These are phyloP conservation scores for Lucilia cuprina DNA, from an alignment of 1,140 invertebrate genomes.

Conservation along the genomic window DNA sequence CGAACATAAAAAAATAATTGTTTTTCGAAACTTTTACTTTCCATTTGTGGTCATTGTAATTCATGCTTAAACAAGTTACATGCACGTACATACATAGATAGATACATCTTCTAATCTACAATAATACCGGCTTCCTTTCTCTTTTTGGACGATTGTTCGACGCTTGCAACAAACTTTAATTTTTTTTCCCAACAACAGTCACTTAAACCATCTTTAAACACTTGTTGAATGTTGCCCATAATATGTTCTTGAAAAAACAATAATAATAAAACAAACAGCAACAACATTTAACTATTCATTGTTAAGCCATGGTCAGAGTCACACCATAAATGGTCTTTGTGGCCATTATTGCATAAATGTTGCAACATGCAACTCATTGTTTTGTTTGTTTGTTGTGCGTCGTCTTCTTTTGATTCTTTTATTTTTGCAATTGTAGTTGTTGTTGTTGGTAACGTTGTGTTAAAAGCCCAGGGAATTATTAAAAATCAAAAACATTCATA, in stretches of 20 bases:
- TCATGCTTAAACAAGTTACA: not conserved
- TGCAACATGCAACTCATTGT: not conserved
- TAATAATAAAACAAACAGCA: not conserved
- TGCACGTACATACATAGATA: not conserved
- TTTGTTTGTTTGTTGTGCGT: not conserved
- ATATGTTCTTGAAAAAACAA: not conserved
- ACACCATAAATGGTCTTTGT: not conserved
- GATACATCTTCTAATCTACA: not conserved
- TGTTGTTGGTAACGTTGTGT: conserved; percentile 1
- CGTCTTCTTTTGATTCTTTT: not conserved
- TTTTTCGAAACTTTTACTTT: conserved; percentile 24
- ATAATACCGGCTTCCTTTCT: not conserved
- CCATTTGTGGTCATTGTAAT: conserved; percentile 23
- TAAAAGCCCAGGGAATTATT: conserved; percentile 1
- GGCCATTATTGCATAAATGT: not conserved
- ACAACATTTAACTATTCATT: not conserved
- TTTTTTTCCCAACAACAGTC: not conserved
- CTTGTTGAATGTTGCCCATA: not conserved
- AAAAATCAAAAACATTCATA: not conserved
- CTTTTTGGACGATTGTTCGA: too few relatives aligned
- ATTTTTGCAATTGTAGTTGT: not conserved
- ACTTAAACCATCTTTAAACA: not conserved
- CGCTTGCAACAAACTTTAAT: not conserved
- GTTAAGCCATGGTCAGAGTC: not conserved
- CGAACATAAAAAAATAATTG: not conserved